Conservation (phyloP, 2,888 invertebrate species). For the Deilephila porcellus region DNA sequence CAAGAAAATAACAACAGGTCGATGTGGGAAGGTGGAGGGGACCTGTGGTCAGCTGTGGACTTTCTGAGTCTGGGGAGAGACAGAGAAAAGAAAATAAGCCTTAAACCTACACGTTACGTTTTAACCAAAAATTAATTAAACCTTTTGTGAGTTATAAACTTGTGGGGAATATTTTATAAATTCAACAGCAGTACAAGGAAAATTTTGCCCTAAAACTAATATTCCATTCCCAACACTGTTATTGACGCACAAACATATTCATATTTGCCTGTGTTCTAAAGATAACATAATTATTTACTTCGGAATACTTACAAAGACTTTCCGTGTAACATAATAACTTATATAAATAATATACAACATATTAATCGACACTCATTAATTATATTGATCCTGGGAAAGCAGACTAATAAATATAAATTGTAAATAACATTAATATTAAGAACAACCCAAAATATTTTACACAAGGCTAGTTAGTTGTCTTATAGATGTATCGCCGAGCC, state of each 20-base stretch:
- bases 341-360: not conserved
- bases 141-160: not conserved
- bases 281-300: constrained; percentile 25
- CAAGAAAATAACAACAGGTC: not conserved
- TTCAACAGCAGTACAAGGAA: not conserved
- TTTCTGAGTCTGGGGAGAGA: too few species aligned
- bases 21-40: too few species aligned
- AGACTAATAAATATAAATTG: too few species aligned
- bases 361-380: too few species aligned
- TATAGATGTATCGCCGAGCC: too few species aligned
- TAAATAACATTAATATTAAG: too few species aligned
- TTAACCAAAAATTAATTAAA: not conserved
- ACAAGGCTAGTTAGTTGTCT: too few species aligned
- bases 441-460: too few species aligned
- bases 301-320: constrained; percentile 1
- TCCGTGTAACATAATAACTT: not conserved
- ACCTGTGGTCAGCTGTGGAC: too few species aligned
- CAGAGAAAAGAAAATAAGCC: not conserved
- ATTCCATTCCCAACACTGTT: not conserved
- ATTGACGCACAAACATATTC: constrained; percentile 17
- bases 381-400: too few species aligned
- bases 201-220: not conserved
- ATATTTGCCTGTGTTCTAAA: constrained; percentile 4
- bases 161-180: not conserved
- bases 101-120: not conserved